A percentile compares a stretch with the other conserved stretches of the same genome.
phyloP scores from a whole-genome alignment of 2,797 vertebrate genomes.

The Sebastes oblongus region DNA sequence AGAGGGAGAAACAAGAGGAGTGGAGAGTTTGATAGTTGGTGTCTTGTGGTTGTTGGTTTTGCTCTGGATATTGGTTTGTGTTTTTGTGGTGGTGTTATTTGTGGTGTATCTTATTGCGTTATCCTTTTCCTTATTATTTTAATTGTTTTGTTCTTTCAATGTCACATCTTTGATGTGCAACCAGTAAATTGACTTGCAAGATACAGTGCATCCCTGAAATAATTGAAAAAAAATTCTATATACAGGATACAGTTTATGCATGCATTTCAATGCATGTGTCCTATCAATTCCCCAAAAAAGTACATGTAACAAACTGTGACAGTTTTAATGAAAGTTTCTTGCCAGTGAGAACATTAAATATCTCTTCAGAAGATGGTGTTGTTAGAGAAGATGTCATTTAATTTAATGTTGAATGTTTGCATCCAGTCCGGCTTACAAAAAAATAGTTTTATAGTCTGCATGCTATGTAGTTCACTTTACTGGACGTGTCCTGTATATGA shows the following conservation, averaged over 20 bases:
- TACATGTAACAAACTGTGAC: neutral
- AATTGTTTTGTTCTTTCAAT: conserved; percentile 14
- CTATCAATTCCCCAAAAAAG: neutral
- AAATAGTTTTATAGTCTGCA: conserved; percentile 31
- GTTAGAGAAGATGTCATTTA: neutral
- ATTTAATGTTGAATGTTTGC: conserved; percentile 2
- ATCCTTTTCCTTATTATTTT: conserved; percentile 9
- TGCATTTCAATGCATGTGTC: conserved; percentile 31
- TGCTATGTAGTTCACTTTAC: conserved; percentile 21
- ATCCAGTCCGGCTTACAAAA: conserved; percentile 6
- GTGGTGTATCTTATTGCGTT: conserved; percentile 13
- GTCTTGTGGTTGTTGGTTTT: conserved; percentile 34
- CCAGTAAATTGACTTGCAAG: conserved; percentile 9
- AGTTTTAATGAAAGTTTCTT: neutral
- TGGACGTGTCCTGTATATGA: conserved; percentile 7
- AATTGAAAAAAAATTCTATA: neutral
- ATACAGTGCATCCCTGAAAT: neutral
- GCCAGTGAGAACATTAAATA: neutral
- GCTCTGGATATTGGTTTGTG: conserved; percentile 1
- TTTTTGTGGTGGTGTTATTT: conserved; percentile 38
- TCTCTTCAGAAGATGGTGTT: neutral
- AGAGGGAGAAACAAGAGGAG: conserved; percentile 55
- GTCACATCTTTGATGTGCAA: conserved; percentile 3
- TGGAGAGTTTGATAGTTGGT: conserved; percentile 26
- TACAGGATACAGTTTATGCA: conserved; percentile 30